Evolutionary conservation across 2,797 vertebrate species (phyloP).

Genomic region (Nothura maculosa): DNA sequence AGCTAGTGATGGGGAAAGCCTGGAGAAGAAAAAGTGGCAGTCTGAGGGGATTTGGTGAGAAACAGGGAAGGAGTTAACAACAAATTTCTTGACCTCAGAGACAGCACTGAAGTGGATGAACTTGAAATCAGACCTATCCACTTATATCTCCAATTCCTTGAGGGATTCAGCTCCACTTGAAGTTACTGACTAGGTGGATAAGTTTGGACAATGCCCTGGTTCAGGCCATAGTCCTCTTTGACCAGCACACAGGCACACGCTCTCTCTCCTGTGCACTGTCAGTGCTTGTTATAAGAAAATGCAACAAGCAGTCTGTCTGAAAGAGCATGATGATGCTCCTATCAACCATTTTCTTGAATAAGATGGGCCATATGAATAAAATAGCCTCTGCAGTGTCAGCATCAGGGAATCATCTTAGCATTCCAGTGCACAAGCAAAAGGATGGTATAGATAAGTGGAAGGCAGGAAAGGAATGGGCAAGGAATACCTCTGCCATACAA

Average conservation of each 20-base stretch:
- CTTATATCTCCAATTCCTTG: neutral
- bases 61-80: neutral
- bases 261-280: neutral
- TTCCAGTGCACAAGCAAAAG: neutral
- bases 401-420: neutral
- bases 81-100: neutral
- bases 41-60: neutral
- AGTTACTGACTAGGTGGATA: neutral
- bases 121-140: neutral
- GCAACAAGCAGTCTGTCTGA: conserved; percentile 13
- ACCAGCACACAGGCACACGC: neutral
- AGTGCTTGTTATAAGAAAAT: neutral
- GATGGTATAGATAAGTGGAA: neutral
- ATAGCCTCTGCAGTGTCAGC: neutral
- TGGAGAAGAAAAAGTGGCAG: neutral
- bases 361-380: conserved; percentile 18
- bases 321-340: conserved; percentile 12
- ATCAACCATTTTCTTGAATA: neutral
- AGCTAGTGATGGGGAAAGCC: conserved; percentile 8
- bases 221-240: neutral
- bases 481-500: neutral
- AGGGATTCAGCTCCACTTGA: neutral
- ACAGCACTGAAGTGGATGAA: neutral
- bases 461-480: neutral
- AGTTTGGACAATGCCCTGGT: neutral